A percentile compares a stretch with the other conserved stretches of the same genome.
Conservation (phyloP, 2,888 invertebrate genomes). For the Acanthosepion lycidas region DNA sequence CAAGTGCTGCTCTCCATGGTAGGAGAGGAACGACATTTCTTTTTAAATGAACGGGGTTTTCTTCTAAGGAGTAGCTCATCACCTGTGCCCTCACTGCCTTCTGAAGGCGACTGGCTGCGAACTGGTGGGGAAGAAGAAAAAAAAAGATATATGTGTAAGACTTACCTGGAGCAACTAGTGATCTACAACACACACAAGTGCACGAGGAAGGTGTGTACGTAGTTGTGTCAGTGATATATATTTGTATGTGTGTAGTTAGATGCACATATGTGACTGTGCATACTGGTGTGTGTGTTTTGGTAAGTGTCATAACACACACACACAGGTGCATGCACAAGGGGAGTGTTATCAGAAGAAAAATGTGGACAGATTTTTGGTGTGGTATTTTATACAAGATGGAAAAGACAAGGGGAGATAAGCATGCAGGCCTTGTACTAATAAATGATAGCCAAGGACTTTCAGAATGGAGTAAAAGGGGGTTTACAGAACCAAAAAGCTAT, state of each 20-base stretch:
- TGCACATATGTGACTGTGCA: background rate
- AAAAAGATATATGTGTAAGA: slow-evolving; percentile 33
- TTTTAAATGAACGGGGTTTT: slow-evolving; percentile 60
- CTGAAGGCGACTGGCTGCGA: slow-evolving; percentile 74
- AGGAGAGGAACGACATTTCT: slow-evolving; percentile 53
- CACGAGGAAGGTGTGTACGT: background rate
- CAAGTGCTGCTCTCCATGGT: slow-evolving; percentile 53
- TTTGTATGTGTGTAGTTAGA: background rate
- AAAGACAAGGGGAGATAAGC: background rate
- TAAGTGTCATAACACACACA: background rate
- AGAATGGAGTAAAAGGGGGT: background rate
- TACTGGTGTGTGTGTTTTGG: background rate
- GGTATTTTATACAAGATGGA: background rate
- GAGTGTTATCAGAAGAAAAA: background rate
- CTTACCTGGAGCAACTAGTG: background rate
- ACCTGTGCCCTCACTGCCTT: slow-evolving; percentile 76
- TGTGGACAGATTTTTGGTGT: background rate
- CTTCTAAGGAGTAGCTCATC: slow-evolving; percentile 67
- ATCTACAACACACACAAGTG: background rate
- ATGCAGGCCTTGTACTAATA: background rate
- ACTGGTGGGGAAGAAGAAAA: slow-evolving; percentile 59
- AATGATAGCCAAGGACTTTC: background rate
- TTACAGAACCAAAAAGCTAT: background rate
- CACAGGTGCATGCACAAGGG: background rate
- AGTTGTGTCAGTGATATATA: background rate